A percentile compares a stretch with the other conserved stretches of the same genome.
Conservation (phyloP, 2,113 vertebrate genomes). For the Mus pahari region DNA sequence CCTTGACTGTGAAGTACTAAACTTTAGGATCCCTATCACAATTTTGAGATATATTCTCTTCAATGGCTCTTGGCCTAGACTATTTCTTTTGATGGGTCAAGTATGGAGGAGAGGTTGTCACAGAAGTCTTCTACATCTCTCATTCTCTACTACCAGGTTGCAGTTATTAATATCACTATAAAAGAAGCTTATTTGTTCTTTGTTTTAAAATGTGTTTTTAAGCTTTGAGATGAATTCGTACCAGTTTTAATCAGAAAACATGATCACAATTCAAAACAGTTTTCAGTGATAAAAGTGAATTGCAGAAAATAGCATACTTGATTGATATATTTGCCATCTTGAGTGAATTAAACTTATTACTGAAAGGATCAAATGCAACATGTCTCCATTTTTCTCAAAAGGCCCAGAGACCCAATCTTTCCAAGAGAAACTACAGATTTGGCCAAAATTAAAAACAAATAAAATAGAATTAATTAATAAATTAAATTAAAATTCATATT, state of each 20-base stretch:
- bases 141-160: neutral
- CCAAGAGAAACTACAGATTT: neutral
- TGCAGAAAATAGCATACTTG: neutral
- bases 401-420: neutral
- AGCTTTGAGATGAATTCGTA: neutral
- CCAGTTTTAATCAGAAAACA: neutral
- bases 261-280: neutral
- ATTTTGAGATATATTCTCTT: neutral
- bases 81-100: neutral
- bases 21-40: neutral
- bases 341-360: neutral
- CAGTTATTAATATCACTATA: neutral
- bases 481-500: neutral
- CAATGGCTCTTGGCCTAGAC: neutral
- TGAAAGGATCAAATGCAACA: neutral
- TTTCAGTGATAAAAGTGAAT: neutral
- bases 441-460: neutral
- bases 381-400: neutral
- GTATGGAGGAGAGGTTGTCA: neutral
- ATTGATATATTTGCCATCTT: neutral
- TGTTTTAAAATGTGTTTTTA: neutral
- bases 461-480: neutral
- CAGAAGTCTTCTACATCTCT: neutral
- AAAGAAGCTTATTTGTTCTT: neutral
- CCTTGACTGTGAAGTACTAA: neutral